These are phyloP conservation scores for Melolontha melolontha DNA, from an alignment of 2,888 invertebrate genomes.

Conservation along the genomic window DNA sequence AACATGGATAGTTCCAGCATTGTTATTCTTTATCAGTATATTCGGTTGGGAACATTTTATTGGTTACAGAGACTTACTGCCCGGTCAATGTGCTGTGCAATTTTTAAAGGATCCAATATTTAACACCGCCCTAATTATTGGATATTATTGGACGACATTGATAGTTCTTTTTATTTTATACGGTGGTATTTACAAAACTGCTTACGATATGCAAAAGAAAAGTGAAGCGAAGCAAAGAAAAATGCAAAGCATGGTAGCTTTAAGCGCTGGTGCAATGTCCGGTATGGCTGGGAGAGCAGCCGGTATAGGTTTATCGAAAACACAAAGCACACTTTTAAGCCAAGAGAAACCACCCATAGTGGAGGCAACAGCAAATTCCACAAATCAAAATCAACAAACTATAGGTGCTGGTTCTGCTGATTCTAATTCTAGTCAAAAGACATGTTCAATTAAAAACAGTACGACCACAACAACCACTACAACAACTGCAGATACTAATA, in stretches of 20 bases:
- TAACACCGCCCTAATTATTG: slow-evolving; percentile 96
- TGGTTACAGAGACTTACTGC: slow-evolving; percentile 84
- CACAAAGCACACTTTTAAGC: slow-evolving; percentile 75
- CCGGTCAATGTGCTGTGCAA: slow-evolving; percentile 94
- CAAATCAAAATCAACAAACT: slow-evolving; percentile 55
- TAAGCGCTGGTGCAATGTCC: slow-evolving; percentile 90
- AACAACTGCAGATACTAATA: slow-evolving; percentile 54
- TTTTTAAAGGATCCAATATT: slow-evolving; percentile 97
- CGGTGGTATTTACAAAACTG: slow-evolving; percentile 97
- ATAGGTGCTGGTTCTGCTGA: slow-evolving; percentile 65
- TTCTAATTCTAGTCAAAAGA: slow-evolving; percentile 73
- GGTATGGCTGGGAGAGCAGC: slow-evolving; percentile 91
- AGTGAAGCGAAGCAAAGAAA: slow-evolving; percentile 96
- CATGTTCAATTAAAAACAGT: slow-evolving; percentile 71
- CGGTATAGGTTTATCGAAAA: slow-evolving; percentile 86
- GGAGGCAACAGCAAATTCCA: slow-evolving; percentile 60
- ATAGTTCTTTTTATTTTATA: slow-evolving; percentile 95
- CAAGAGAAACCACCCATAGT: slow-evolving; percentile 74
- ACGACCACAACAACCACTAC: slow-evolving; percentile 71
- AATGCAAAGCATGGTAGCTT: slow-evolving; percentile 94
- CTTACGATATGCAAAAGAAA: slow-evolving; percentile 97
- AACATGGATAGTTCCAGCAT: slow-evolving; percentile 96
- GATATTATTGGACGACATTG: slow-evolving; percentile 97
- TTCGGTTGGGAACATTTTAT: slow-evolving; percentile 99
- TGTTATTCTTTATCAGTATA: slow-evolving; percentile 97